Conservation (phyloP, 2,113 vertebrate species). For the Podiceps cristatus region DNA sequence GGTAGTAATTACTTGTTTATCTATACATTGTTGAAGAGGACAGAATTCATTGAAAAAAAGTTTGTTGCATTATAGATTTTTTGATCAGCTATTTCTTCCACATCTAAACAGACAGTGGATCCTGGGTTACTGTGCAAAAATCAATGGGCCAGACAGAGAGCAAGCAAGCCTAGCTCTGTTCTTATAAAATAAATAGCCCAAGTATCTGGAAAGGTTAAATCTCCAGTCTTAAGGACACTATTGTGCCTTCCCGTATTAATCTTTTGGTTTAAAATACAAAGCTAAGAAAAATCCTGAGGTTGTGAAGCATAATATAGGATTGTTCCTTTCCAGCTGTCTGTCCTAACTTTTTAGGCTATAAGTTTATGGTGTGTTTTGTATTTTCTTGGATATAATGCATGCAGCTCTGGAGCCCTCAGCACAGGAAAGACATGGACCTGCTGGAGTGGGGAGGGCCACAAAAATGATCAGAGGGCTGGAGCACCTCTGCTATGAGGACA, state of each 20-base stretch:
- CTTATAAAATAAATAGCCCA: background rate
- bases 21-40: background rate
- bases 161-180: background rate
- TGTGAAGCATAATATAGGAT: background rate
- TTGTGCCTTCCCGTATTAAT: background rate
- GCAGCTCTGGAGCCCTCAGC: too few relatives aligned
- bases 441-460: too few relatives aligned
- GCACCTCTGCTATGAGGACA: too few relatives aligned
- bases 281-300: background rate
- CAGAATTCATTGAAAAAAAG: background rate
- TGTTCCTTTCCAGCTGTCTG: background rate
- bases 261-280: background rate
- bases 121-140: background rate
- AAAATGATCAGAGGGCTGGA: too few relatives aligned
- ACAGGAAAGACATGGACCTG: too few relatives aligned
- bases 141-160: background rate
- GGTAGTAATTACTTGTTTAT: background rate
- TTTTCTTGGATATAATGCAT: background rate
- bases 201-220: background rate
- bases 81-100: background rate
- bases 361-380: background rate
- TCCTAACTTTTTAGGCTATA: background rate
- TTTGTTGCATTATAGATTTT: background rate
- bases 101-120: background rate
- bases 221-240: background rate